These are phyloP conservation scores for Palythoa grandiflora DNA, from an alignment of 92 coral and sea anemone genomes.

Conservation along the genomic window DNA sequence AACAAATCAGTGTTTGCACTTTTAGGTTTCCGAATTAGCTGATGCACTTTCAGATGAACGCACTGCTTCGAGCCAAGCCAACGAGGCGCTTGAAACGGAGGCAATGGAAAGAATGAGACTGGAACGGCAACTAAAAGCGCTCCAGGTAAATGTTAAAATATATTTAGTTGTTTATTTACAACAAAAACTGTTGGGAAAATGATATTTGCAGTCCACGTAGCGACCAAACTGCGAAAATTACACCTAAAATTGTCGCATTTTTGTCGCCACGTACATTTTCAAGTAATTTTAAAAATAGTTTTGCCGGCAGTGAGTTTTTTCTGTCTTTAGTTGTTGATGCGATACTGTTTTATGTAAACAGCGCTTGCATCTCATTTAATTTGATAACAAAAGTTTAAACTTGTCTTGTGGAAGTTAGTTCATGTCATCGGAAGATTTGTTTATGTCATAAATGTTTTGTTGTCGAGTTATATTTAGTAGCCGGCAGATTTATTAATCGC, in stretches of 20 bases:
- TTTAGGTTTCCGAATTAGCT: constrained; percentile 89
- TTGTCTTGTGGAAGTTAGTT: neutral
- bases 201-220: neutral
- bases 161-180: neutral
- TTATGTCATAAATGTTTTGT: neutral
- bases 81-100: constrained; percentile 87
- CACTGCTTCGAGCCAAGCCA: constrained; percentile 87
- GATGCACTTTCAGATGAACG: constrained; percentile 89
- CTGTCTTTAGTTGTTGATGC: neutral
- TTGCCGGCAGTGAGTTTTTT: too few relatives aligned
- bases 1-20: neutral
- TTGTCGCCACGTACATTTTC: neutral
- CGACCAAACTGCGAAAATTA: neutral
- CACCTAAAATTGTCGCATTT: neutral
- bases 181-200: neutral
- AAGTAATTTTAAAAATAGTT: too few relatives aligned
- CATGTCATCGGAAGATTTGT: neutral
- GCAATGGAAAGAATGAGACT: constrained; percentile 95
- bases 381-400: neutral
- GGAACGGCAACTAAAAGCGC: constrained; percentile 82
- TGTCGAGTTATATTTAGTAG: neutral
- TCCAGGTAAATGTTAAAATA: constrained; percentile 68
- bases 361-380: neutral
- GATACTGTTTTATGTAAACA: neutral
- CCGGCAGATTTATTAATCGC: neutral